Evolutionary conservation across 1,140 invertebrate species (phyloP), one percentile per base, ranked within the genome.

Genomic region (Caenorhabditis latens): DNA sequence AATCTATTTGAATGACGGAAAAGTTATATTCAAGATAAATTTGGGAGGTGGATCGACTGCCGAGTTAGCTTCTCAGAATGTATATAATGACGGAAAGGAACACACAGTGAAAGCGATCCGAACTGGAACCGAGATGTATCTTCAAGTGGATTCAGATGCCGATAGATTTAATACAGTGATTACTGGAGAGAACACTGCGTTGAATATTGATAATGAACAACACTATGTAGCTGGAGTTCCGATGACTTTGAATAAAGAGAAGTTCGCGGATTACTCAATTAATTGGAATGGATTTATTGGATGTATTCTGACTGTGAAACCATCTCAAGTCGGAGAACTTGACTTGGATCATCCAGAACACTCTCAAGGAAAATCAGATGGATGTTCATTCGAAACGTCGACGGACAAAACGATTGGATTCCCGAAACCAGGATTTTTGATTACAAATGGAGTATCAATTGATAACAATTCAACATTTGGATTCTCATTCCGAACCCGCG

Each of bases 281-380:
- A 55, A 87, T 43, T 92, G 93, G 88, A 71, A 86, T 50, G 91
- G 91, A 53, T 92, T 92, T 86, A 91, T 93, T 86, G 91, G 91
- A n/a, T 92, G 91, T 83, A 91, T 92, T 58, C 89, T 90, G 14
- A 87, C 87, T n/a, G 91, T 92, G 14, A 90, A 90, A 50, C 92
- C 91, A 21, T 90, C 84, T n/a, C 87, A 88, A 84, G 82, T 88
- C 55, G 84, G 87, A 57, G 92, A 92, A 63, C 90, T 92, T n/a
- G 91, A 92, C 67, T 65, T 92, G 16, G 91, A 92, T 61, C 84
- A 92, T 83, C 90, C 92, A 14, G 83, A 88, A 7, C 90, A 92
- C 6, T 90, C 90, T 8, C 91, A 92, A 55, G 84, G 91, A 84
- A 91, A 87, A 61, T 86, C 24, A 89, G 91, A 43, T 92, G 91